These are phyloP conservation scores for Mechanitis messenoides DNA, from an alignment of 2,888 invertebrate genomes.

Conservation along the genomic window DNA sequence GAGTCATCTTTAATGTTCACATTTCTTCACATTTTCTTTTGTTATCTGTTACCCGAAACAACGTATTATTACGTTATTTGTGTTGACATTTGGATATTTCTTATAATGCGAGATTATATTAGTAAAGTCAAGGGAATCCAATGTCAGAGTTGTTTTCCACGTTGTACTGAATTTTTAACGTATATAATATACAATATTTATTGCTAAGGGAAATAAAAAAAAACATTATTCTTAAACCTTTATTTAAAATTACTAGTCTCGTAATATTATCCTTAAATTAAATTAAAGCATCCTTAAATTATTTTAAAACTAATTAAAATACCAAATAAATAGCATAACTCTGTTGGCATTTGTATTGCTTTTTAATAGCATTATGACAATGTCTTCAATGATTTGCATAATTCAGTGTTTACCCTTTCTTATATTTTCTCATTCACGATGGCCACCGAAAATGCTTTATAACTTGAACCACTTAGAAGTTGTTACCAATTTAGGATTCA, in stretches of 20 bases:
- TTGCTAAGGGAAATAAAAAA: too few species aligned
- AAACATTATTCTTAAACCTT: too few species aligned
- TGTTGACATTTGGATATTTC: constrained; percentile 6
- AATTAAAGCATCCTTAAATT: too few species aligned
- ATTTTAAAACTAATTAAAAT: not conserved
- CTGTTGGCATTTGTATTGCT: constrained; percentile 40
- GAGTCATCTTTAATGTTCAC: constrained; percentile 26
- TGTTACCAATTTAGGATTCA: constrained; percentile 47
- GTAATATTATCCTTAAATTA: too few species aligned
- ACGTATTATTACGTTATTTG: constrained; percentile 4
- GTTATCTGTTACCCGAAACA: not conserved
- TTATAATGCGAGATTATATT: constrained; percentile 3
- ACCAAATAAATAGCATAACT: constrained; percentile 16
- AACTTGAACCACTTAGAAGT: constrained; percentile 54
- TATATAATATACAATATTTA: too few species aligned
- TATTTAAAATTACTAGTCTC: too few species aligned
- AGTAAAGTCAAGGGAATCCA: constrained; percentile 1
- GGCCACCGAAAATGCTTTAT: constrained; percentile 44
- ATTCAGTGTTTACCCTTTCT: constrained; percentile 54
- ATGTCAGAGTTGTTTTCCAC: not conserved
- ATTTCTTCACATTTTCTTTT: constrained; percentile 15
- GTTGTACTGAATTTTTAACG: not conserved
- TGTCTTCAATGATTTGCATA: constrained; percentile 39
- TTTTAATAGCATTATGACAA: constrained; percentile 34
- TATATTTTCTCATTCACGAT: constrained; percentile 48